Evolutionary conservation across 2,888 invertebrate species (phyloP).

Genomic region (Lasioglossum morio): DNA sequence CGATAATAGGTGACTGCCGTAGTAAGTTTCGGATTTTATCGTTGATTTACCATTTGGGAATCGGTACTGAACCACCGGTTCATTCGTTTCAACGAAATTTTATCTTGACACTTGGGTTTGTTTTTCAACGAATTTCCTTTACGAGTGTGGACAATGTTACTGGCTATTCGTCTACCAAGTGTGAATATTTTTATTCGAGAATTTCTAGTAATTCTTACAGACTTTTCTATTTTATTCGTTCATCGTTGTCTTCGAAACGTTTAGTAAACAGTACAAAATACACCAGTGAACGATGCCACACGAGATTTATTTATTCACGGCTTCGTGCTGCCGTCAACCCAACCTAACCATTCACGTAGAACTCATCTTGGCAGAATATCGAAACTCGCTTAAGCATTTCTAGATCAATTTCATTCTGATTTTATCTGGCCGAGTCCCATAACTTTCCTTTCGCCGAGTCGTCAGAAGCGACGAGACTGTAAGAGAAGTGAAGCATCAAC

Average conservation of each 20-base stretch:
- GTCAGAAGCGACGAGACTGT: not conserved
- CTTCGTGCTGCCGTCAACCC: not conserved
- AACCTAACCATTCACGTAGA: not conserved
- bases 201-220: too few species aligned
- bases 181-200: too few species aligned
- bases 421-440: not conserved
- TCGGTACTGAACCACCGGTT: not conserved
- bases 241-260: too few species aligned
- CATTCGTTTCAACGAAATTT: too few species aligned
- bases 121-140: too few species aligned
- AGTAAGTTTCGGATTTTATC: not conserved
- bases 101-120: too few species aligned
- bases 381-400: not conserved
- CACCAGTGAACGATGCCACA: not conserved
- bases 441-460: not conserved
- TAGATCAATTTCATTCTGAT: constrained; percentile 6
- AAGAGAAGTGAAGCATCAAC: not conserved
- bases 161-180: too few species aligned
- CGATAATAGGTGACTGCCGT: not conserved
- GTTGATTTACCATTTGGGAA: not conserved
- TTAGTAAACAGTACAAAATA: not conserved
- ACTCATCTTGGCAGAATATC: constrained; percentile 5
- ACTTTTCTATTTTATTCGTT: too few species aligned
- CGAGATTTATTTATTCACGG: not conserved
- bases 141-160: too few species aligned